Evolutionary conservation across 2,888 invertebrate genomes (phyloP).

Genomic region (Amblyjoppa proteus): DNA sequence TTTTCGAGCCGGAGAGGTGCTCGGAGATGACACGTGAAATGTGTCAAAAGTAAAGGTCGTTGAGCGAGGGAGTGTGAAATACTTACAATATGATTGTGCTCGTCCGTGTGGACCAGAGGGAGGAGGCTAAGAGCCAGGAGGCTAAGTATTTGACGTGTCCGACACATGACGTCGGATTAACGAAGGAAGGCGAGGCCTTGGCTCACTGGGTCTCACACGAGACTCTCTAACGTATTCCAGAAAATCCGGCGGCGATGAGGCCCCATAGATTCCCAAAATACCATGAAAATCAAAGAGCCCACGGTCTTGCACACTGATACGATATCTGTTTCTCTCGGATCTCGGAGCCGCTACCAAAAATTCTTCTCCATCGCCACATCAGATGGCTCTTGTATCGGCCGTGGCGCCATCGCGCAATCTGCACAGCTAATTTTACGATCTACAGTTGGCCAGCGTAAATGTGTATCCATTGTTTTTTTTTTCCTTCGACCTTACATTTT

Average conservation of each 20-base stretch:
- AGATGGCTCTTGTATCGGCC: slow-evolving; percentile 74
- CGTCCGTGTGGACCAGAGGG: slow-evolving; percentile 86
- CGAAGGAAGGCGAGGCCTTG: slow-evolving; percentile 13
- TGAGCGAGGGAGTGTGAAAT: slow-evolving; percentile 48
- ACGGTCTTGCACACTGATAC: slow-evolving; percentile 67
- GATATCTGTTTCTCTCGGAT: slow-evolving; percentile 4
- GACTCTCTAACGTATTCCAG: slow-evolving; percentile 65
- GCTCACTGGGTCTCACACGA: slow-evolving; percentile 40
- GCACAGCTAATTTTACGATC: not conserved
- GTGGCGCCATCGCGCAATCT: slow-evolving; percentile 15
- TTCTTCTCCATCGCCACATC: slow-evolving; percentile 69
- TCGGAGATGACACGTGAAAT: not conserved
- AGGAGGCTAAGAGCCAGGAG: slow-evolving; percentile 78
- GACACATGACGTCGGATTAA: slow-evolving; percentile 61
- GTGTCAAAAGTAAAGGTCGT: not conserved
- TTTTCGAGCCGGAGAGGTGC: not conserved
- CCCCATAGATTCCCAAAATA: slow-evolving; percentile 73
- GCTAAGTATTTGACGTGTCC: slow-evolving; percentile 72
- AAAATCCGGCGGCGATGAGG: slow-evolving; percentile 71
- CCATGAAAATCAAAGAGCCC: slow-evolving; percentile 64
- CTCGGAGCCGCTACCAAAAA: slow-evolving; percentile 64
- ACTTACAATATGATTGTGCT: slow-evolving; percentile 93
- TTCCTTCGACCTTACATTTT: not conserved
- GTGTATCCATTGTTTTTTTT: not conserved
- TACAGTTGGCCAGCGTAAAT: not conserved